Conservation (phyloP, 1,140 invertebrate genomes). For the Drosophila biarmipes region DNA sequence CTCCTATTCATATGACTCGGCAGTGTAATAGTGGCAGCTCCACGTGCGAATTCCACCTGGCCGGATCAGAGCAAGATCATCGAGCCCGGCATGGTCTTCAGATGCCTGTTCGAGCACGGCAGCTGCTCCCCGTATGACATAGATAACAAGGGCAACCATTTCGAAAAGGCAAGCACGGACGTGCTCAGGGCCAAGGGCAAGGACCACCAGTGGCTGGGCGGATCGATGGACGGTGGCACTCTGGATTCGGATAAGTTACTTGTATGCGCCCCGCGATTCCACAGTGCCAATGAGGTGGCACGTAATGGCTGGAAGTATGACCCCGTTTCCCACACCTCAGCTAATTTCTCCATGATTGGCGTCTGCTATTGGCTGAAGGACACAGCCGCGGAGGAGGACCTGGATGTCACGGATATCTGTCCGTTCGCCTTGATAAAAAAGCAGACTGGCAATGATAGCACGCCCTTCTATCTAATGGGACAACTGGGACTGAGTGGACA, state of each 20-base stretch:
- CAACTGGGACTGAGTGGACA: constrained; percentile 86
- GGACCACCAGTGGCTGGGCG: not conserved
- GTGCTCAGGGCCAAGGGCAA: not conserved
- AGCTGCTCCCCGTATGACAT: not conserved
- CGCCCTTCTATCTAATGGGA: constrained; percentile 85
- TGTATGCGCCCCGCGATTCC: constrained; percentile 77
- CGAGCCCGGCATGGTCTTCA: not conserved
- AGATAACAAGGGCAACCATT: not conserved
- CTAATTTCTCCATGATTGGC: constrained; percentile 42
- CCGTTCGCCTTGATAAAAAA: constrained; percentile 55
- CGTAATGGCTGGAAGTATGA: too few species aligned
- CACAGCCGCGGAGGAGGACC: constrained; percentile 22
- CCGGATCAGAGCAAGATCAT: not conserved
- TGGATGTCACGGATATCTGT: constrained; percentile 46
- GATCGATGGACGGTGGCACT: constrained; percentile 73
- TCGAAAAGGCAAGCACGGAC: not conserved
- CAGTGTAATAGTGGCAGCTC: constrained; percentile 1
- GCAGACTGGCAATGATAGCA: constrained; percentile 11
- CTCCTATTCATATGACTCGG: not conserved
- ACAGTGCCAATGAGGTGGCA: constrained; percentile 37
- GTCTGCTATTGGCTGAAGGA: constrained; percentile 84
- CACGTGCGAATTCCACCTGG: not conserved
- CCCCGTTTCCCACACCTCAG: too few species aligned
- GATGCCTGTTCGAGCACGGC: not conserved
- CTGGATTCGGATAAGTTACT: constrained; percentile 71